Base-by-base conservation (phyloP, 2,113 vertebrate species). In the Cavia porcellus region DNA sequence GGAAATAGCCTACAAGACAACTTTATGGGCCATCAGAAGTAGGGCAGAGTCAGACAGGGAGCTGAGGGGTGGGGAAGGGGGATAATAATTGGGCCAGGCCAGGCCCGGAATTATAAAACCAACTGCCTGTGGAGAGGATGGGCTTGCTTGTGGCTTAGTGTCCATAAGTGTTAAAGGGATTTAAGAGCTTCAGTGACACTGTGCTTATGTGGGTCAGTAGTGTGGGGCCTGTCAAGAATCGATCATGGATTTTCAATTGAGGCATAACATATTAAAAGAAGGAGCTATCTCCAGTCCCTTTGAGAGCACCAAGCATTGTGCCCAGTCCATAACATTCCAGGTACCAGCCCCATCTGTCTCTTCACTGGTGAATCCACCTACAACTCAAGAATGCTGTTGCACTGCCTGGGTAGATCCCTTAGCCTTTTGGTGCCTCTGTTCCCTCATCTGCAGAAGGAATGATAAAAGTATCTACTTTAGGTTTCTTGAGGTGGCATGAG, bases 11-110 rank as follows among this genome's bases (percentile, higher is more conserved):
- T 85, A 12, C 7, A 47, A 45, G 81, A 95, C 52, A 96, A 45
- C n/a, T 87, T 96, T 82, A 88, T 74, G 85, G 81, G 85, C 72
- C 79, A 10, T 90, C 64, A 81, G 88, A 96, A 96, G 47, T 80
- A 95, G 77, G 64, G 32, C 77, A 86, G 59, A 80, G 25, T 52
- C 15, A 62, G 17, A 52, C 9, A 70, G 42, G 55, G 61, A 86
- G 59, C 38, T 77, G 38, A 7, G 24, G n/a, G 19, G 7, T 25
- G n/a, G 7, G 28, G 28, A 28, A 11, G 32, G 47, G 57, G 25
- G 32, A 10, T 80, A 42, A 19, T 35, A 92, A 91, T 3, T 68
- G 74, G 86, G 55, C 28, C 92, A 91, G 59, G 75, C 57, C 70
- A 75, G n/a, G 19, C n/a, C 38, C 47, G 50, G 57, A 94, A 82